Base-by-base conservation (phyloP, 23 tunicate genomes). In the Aplidium turbinatum region DNA sequence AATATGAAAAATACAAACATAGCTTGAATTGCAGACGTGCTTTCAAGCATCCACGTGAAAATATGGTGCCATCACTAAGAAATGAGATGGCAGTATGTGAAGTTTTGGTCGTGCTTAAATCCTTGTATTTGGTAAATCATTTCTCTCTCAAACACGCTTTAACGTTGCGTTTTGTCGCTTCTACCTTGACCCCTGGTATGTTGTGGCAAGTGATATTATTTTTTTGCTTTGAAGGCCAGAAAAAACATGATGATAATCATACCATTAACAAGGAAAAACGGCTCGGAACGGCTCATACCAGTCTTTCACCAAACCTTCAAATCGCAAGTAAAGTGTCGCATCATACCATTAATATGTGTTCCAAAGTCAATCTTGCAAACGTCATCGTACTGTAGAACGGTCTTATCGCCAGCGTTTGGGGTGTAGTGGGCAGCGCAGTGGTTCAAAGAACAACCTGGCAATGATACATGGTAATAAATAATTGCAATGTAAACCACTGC, bases 361-460 rank as follows among this genome's bases (percentile, higher is more conserved):
- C 99, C 99, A 36, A 89, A 95, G 65, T 95, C 99, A 68, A 95
- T 95, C 58, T 95, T 95, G 79, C 96, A 95, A 50, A 95, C 92
- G 72, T 94, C 99, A 47, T 95, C 99, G 34, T 95, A 95, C 21
- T 58, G 35, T 1, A 95, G 77, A 45, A 95, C 92, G 30, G 96
- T 88, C 47, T 95, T 95, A 54, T 95, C 99, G 39, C 99, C 99
- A 35, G 91, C 91, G 46, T 95, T 95, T 38, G 99, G 99, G 25
- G 99, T 95, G 84, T 95, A 95, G 69, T 95, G 99, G 9, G 99
- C 99, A 1, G 99, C 99, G 50, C 99, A 95, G 80, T 88, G 70
- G 57, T 95, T 95, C 57, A 95, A 58, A 20, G 99, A 95, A 53
- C 99, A 95, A 48, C 97, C 97, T 91, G 73, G 32, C 66, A 71